Evolutionary conservation across 2,797 vertebrate species (phyloP).

Genomic region (Lepilemur septentrionalis): DNA sequence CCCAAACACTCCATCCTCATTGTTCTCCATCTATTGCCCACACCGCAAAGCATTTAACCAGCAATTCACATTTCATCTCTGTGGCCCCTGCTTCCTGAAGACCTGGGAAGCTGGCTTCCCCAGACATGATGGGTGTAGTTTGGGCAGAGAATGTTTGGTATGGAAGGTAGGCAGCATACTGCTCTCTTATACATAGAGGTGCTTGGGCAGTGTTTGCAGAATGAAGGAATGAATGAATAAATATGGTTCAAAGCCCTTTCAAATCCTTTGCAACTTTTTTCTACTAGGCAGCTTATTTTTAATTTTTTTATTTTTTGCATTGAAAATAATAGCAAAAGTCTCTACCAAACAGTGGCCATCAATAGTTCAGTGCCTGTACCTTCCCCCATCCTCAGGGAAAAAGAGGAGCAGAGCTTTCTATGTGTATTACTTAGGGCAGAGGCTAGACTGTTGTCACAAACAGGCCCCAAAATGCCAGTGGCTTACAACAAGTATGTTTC

Average conservation of each 20-base stretch:
- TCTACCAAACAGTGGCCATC: neutral
- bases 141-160: neutral
- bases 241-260: neutral
- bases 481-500: neutral
- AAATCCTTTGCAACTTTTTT: neutral
- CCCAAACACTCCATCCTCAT: neutral
- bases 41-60: neutral
- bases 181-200: neutral
- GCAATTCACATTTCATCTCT: neutral
- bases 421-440: too few relatives aligned
- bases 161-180: neutral
- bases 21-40: neutral
- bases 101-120: neutral
- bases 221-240: neutral
- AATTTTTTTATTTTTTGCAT: neutral
- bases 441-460: neutral
- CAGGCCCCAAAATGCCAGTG: neutral
- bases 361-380: neutral
- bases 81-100: neutral
- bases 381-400: neutral
- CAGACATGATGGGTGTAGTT: neutral
- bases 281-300: neutral
- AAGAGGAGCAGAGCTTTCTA: neutral
- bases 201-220: neutral
- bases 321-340: constrained; percentile 3